Evolutionary conservation across 2,797 vertebrate genomes (phyloP).

Genomic region (Gouania willdenowi): DNA sequence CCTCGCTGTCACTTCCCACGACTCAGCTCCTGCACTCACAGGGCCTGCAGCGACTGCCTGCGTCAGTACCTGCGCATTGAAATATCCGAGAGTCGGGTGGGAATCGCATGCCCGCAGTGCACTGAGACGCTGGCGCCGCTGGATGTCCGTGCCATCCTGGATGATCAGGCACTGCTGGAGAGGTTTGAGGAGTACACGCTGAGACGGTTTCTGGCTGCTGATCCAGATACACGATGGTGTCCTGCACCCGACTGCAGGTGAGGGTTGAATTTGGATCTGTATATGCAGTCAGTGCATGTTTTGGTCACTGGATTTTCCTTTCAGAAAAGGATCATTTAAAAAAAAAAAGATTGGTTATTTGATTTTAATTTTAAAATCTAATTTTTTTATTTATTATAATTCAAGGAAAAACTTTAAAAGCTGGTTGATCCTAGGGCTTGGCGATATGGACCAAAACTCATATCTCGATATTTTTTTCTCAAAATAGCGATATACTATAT

Average conservation of each 20-base stretch:
- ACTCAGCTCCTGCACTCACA: slow-evolving; percentile 79
- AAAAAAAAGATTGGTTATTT: too few species aligned
- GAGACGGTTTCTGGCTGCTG: slow-evolving; percentile 78
- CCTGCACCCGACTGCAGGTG: slow-evolving; percentile 87
- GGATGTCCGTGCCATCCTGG: slow-evolving; percentile 77
- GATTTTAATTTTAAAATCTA: too few species aligned
- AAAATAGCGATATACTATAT: too few species aligned
- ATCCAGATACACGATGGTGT: slow-evolving; percentile 85
- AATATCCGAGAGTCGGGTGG: slow-evolving; percentile 81
- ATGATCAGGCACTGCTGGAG: slow-evolving; percentile 75
- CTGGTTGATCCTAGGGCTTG: too few species aligned
- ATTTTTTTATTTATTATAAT: too few species aligned
- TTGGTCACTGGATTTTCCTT: too few species aligned
- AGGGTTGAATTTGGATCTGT: slow-evolving; percentile 4
- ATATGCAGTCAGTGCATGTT: too few species aligned
- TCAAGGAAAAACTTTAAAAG: too few species aligned
- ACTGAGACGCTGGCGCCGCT: slow-evolving; percentile 66
- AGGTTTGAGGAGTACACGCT: slow-evolving; percentile 85
- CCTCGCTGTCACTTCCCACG: slow-evolving; percentile 77
- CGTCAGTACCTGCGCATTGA: slow-evolving; percentile 81
- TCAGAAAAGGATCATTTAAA: too few species aligned
- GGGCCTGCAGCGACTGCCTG: slow-evolving; percentile 78
- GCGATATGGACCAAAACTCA: too few species aligned
- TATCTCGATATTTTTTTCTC: too few species aligned
- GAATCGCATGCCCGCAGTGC: slow-evolving; percentile 83